Conservation (phyloP, 2,113 vertebrate species). For the human region GRCh38 chr11:76340001-76340500, state of each 20-base stretch:
- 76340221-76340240: neutral
- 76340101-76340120: neutral
- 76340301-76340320: neutral
- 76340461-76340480: conserved; percentile 31
- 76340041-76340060: neutral
- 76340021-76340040: neutral
- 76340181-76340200: neutral
- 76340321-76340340: conserved; percentile 27
- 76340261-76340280: neutral
- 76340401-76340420: conserved; percentile 1
- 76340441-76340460: conserved; percentile 21
- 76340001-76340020: neutral
- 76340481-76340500: neutral
- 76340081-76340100: neutral
- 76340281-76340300: conserved; percentile 10
- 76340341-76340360: conserved; percentile 9
- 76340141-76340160: neutral
- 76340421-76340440: neutral
- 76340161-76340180: neutral
- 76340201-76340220: neutral
- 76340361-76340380: conserved; percentile 34
- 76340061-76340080: neutral
- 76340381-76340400: conserved; percentile 10
- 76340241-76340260: neutral
- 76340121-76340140: neutral